Base-by-base conservation (phyloP, 2,888 invertebrate species). In the Punctoribates punctum region DNA sequence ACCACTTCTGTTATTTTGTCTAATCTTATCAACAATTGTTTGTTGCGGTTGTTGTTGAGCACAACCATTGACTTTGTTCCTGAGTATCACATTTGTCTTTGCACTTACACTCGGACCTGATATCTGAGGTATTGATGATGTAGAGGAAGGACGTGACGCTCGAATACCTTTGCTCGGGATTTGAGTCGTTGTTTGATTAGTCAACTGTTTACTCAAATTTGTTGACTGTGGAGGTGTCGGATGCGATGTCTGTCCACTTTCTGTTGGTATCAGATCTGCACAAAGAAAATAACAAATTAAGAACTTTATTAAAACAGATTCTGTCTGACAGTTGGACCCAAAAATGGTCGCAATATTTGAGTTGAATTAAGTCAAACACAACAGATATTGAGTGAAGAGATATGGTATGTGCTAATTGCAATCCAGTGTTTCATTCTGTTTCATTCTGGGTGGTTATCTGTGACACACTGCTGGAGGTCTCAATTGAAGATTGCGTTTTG, bases 41-140 rank as follows among this genome's bases (percentile, higher is more conserved):
- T 65, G 75, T 23, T 75, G 57, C 6, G 42, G 20, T 67, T 70
- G 75, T 46, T 70, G 75, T 51, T 38, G 29, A 48, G 46, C n/a
- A 42, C 27, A 20, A 8, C 11, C 23, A 67, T 42, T 67, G 34
- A 6, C 46, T 23, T 48, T 72, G 72, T 72, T 72, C 20, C 72
- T 72, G 17, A 72, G 27, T 48, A 75, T 34, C n/a, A 72, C 75
- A 25, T 29, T 46, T 46, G 46, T 72, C 51, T 57, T 57, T 46
- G 70, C 54, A 27, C 42, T 75, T 15, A 57, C 23, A 15, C n/a
- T 42, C 15, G 73, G 38, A 25, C 29, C 23, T 13, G 38, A 46
- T 73, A 73, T 62, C 65, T 76, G 76, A 3, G 76, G 76, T 73
- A 76, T 76, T 1, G 76, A 73, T 48, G 76, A 73, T 27, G 73